Conservation (phyloP, 2,797 vertebrate species). For the Sarcoramphus papa region DNA sequence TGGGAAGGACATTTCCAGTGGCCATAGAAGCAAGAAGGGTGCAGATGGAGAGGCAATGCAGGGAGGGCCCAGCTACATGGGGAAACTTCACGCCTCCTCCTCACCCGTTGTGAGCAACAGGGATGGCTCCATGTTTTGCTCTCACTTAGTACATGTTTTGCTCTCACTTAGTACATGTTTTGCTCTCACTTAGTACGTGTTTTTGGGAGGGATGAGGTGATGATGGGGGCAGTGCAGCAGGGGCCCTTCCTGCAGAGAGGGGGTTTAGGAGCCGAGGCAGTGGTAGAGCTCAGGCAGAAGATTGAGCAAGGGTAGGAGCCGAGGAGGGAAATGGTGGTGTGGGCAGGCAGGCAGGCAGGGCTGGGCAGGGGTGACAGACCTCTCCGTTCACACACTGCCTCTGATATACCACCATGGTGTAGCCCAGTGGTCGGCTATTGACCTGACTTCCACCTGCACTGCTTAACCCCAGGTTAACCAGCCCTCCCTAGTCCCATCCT, state of each 20-base stretch:
- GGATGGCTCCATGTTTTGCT: background rate
- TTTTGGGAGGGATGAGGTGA: background rate
- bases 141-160: background rate
- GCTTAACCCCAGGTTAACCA: background rate
- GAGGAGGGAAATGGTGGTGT: background rate
- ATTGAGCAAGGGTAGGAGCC: background rate
- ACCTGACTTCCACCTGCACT: background rate
- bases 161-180: background rate
- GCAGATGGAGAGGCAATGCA: background rate
- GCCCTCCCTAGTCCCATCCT: constrained; percentile 28
- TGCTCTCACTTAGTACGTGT: background rate
- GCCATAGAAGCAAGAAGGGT: background rate
- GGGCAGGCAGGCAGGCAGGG: background rate
- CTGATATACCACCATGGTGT: background rate
- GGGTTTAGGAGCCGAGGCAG: background rate
- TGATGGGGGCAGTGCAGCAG: background rate
- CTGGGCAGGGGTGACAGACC: background rate
- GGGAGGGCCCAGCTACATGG: background rate
- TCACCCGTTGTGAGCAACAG: background rate
- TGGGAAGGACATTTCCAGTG: background rate
- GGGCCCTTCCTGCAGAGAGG: background rate
- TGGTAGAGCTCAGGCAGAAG: background rate
- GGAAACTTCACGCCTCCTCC: background rate
- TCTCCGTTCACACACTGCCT: background rate
- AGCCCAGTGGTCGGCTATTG: background rate